Percentiles rank a stretch among this genome's conserved stretches.
phyloP scores from a whole-genome alignment of 2,888 invertebrate species.

The Schizaphis graminum region DNA sequence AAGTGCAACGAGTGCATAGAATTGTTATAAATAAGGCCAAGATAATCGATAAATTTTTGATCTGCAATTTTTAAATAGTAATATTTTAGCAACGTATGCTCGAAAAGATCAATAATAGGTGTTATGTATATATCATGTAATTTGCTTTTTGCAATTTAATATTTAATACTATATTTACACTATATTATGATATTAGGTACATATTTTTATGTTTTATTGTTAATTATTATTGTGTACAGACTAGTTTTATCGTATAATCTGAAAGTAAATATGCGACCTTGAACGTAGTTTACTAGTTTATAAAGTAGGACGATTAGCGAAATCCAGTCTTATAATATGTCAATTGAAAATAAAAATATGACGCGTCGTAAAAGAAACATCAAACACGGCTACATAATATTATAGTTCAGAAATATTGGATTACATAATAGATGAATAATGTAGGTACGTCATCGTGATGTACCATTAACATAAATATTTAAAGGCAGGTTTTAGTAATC shows the following conservation, averaged over 20 bases:
- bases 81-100: too few species aligned
- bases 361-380: not conserved
- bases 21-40: too few species aligned
- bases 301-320: not conserved
- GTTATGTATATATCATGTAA: too few species aligned
- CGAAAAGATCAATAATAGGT: too few species aligned
- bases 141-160: too few species aligned
- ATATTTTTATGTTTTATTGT: not conserved
- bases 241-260: not conserved
- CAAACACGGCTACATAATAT: not conserved
- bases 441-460: not conserved
- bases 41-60: too few species aligned
- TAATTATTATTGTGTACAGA: not conserved
- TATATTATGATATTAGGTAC: not conserved
- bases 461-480: not conserved
- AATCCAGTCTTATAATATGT: slow-evolving; percentile 32
- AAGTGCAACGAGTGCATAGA: too few species aligned
- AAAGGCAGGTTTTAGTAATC: not conserved
- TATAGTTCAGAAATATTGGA: not conserved
- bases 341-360: not conserved
- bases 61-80: too few species aligned
- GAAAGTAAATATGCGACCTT: not conserved
- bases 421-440: not conserved
- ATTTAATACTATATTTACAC: too few species aligned
- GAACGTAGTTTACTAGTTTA: not conserved